Evolutionary conservation across 2,113 vertebrate species (phyloP), one percentile per base, ranked within the genome.

Genomic region (Hippolais icterina): DNA sequence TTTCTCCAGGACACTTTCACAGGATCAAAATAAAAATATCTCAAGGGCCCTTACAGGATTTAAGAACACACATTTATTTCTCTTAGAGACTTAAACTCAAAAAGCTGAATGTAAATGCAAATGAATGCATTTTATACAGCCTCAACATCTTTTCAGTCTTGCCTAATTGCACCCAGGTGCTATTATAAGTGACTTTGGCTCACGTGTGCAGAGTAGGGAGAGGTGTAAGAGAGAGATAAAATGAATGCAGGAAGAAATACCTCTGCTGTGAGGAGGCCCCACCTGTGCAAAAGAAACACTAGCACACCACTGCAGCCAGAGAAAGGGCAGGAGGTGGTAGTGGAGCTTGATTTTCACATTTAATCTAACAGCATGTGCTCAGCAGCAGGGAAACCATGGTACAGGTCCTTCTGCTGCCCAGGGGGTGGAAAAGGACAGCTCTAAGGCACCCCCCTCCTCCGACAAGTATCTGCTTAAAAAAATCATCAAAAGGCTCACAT

Each of bases 301-400:
- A 35, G 21, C 0, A 2, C 18, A 41, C 11, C 0, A 2, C 52
- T 71, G 71, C 44, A 22, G 33, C 31, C 4, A 2, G 1, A 59
- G 76, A 61, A 88, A 70, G 23, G 46, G 54, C 23, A 54, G 60
- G 33, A 92, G 54, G 31, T 49, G 23, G 60, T 66, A 41, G 21
- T 71, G 56, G 65, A 83, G 35, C 35, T 35, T 37, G 49, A 69
- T 33, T 59, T 33, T 82, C 44, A 50, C 18, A 39, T 44, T 85
- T 75, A 78, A 44, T 42, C 29, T 66, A 90, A 75, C 27, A 71
- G 61, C 39, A 83, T 31, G 27, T 3, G 1, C 33, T 82, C 70
- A 87, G 78, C 61, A 79, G 53, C 2, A 2, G 28, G 15, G 22
- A 94, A 50, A 70, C 20, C 24, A 31, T 1, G 10, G 20, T 35